Conservation (phyloP, 2,888 invertebrate species). For the Geotrupes spiniger region DNA sequence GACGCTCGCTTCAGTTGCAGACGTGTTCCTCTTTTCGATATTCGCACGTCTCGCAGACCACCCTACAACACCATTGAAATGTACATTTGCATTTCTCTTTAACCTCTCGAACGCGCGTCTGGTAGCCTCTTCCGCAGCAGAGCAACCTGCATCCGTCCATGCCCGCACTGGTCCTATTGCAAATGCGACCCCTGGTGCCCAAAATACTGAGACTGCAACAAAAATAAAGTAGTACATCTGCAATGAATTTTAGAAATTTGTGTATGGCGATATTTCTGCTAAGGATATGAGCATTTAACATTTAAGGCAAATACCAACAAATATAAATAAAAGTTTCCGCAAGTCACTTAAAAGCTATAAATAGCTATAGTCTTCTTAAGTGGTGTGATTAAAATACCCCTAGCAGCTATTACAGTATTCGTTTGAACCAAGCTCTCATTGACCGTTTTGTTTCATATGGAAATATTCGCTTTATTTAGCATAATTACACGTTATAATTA, state of each 20-base stretch:
- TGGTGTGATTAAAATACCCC: too few relatives aligned
- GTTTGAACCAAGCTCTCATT: too few relatives aligned
- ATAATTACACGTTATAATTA: too few relatives aligned
- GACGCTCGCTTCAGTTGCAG: conserved; percentile 72
- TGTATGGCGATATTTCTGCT: conserved; percentile 1
- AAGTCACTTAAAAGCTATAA: too few relatives aligned
- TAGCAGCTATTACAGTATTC: too few relatives aligned
- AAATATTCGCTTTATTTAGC: too few relatives aligned
- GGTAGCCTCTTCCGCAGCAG: conserved; percentile 87
- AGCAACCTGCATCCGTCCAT: conserved; percentile 83
- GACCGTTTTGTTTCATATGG: too few relatives aligned
- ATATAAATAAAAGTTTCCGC: too few relatives aligned
- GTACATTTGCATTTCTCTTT: conserved; percentile 86
- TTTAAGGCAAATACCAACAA: too few relatives aligned
- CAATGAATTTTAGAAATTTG: not conserved
- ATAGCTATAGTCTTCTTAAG: too few relatives aligned
- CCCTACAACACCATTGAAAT: conserved; percentile 90
- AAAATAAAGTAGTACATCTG: conserved; percentile 12
- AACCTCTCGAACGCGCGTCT: conserved; percentile 76
- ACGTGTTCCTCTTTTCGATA: conserved; percentile 79
- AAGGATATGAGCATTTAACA: too few relatives aligned
- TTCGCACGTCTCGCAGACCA: conserved; percentile 79
- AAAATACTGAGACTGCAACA: conserved; percentile 69
- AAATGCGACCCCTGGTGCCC: conserved; percentile 78
- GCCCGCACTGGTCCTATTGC: conserved; percentile 81